These are phyloP conservation scores for Pholis gunnellus DNA, from an alignment of 2,113 vertebrate species.

Conservation along the genomic window DNA sequence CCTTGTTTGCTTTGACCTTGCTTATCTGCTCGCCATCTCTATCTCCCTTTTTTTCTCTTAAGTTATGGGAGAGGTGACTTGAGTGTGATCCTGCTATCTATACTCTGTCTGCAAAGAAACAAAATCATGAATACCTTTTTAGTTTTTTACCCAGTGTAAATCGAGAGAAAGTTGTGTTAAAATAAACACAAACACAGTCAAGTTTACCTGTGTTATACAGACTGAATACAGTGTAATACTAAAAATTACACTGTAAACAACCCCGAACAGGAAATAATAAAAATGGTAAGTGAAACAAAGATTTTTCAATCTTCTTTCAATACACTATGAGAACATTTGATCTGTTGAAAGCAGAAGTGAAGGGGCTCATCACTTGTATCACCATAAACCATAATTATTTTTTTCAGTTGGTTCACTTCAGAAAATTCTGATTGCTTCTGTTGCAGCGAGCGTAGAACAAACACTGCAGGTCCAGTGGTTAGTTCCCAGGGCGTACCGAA, in stretches of 20 bases:
- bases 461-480: constrained; percentile 41
- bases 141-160: neutral
- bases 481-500: constrained; percentile 4
- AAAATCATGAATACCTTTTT: neutral
- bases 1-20: constrained; percentile 41
- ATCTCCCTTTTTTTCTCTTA: neutral
- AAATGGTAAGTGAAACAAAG: neutral
- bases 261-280: neutral
- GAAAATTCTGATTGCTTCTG: constrained; percentile 48
- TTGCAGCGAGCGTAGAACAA: constrained; percentile 21
- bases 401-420: constrained; percentile 44
- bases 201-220: neutral
- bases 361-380: constrained; percentile 8
- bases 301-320: constrained; percentile 5
- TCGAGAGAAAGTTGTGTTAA: neutral
- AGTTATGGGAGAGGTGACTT: constrained; percentile 1
- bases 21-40: neutral
- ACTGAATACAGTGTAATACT: neutral
- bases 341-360: constrained; percentile 3
- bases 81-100: constrained; percentile 3
- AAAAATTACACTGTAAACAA: neutral
- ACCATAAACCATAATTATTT: constrained; percentile 33
- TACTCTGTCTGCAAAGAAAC: neutral
- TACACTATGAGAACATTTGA: neutral
- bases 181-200: neutral